Evolutionary conservation across 1,140 invertebrate genomes (phyloP), one percentile per base, ranked within the genome.

Genomic region (Patella vulgata): DNA sequence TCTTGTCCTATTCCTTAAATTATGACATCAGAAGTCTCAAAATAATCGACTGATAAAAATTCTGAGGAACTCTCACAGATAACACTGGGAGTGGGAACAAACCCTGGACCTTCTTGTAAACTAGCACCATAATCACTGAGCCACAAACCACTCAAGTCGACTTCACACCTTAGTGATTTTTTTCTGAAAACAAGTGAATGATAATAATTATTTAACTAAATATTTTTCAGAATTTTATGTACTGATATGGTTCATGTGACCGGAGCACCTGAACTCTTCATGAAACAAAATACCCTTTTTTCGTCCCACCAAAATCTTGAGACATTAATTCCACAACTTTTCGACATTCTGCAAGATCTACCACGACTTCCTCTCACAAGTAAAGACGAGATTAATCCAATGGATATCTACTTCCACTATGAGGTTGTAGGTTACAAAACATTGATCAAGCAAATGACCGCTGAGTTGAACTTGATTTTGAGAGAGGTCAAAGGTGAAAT

Each of bases 201-300:
- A n/a, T n/a, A n/a, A n/a, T n/a, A n/a, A n/a, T n/a, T n/a, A n/a
- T n/a, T n/a, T n/a, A n/a, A n/a, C n/a, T n/a, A n/a, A n/a, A n/a
- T 54, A 6, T 44, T 51, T 66, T 63, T 40, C 60, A 81, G 79
- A 54, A 70, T 75, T 9, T 44, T 79, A 23, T 55, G 62, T 9
- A 71, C 68, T 57, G 77, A 82, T 51, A 61, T 82, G 63, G 66
- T 78, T 9, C 77, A 79, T 46, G 74, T 74, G 14, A 74, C 74
- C 40, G 80, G 80, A 36, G 75, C 75, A 19, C 78, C 80, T 9
- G 78, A 80, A 52, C 63, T 79, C 17, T 61, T 80, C 33, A 65
- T 73, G 33, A 48, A 3, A 14, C 17, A 23, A 47, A 12, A 11
- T 11, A 25, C 19, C 8, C 11, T 9, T 21, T 21, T 17, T n/a